Evolutionary conservation across 2,888 invertebrate genomes (phyloP), one percentile per base, ranked within the genome.

Genomic region (Amaurobius ferox): DNA sequence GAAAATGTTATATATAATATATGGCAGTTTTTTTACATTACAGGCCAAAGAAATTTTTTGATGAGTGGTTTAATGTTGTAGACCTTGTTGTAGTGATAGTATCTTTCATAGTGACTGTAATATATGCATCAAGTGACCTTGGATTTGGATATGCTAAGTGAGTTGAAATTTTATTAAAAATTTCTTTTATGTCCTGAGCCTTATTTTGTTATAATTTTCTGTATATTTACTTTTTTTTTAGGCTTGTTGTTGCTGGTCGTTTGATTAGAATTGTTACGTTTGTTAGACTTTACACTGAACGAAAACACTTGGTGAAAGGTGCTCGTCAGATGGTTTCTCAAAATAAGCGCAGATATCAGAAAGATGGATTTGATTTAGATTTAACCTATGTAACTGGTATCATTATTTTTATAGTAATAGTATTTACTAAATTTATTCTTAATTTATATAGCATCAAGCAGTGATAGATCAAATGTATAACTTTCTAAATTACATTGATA

Each of bases 341-440:
- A 89, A 93, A 93, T 89, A 93, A 93, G 88, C 89, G 92, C 32
- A 90, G 93, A 76, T 92, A 91, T 87, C 91, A 91, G 88, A 90
- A 90, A 87, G 92, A 92, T 90, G 92, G 92, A 1, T 93, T 92
- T 90, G 93, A 93, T 89, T 90, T 93, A 87, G 93, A 93, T 88
- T 90, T 93, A 3, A 92, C 92, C 62, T 93, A 92, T 88, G 91
- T 93, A 16, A 92, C 92, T 88, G 91, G 92, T 91, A 88, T 23
- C 1, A 5, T 29, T 29, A 30, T n/a, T 29, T 35, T 67, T 32
- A 28, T 13, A 61, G 13, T n/a, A n/a, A n/a, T n/a, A n/a, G n/a
- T n/a, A n/a, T n/a, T n/a, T n/a, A n/a, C n/a, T n/a, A n/a, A n/a
- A n/a, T n/a, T n/a, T n/a, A n/a, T n/a, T n/a, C n/a, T n/a, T n/a